phyloP scores from a whole-genome alignment of 2,888 invertebrate genomes.

The Tupiocoris notatus region DNA sequence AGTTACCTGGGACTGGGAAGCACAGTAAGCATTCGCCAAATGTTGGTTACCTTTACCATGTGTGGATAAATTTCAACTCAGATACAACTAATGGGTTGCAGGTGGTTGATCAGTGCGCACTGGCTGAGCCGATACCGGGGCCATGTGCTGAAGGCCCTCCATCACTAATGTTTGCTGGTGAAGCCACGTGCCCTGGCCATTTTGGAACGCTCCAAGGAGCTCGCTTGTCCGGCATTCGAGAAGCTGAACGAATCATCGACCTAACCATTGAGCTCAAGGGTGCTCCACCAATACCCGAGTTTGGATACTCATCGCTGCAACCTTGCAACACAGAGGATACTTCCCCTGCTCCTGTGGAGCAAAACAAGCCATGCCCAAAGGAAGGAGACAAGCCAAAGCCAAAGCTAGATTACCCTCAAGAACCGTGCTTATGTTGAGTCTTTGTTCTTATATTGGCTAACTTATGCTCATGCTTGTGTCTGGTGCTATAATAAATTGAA shows the following conservation, averaged over 20 bases:
- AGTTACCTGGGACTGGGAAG: constrained; percentile 38
- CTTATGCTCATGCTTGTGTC: too few relatives aligned
- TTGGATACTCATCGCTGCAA: constrained; percentile 3
- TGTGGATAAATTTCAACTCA: background rate
- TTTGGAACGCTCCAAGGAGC: constrained; percentile 80
- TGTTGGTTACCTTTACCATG: too few relatives aligned
- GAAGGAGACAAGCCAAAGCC: too few relatives aligned
- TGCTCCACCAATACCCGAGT: background rate
- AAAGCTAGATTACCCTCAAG: too few relatives aligned
- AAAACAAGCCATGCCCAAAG: too few relatives aligned
- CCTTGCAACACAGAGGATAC: background rate
- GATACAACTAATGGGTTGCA: background rate
- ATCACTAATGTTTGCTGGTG: constrained; percentile 73
- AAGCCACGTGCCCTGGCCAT: constrained; percentile 74
- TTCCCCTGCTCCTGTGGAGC: too few relatives aligned
- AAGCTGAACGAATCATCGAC: constrained; percentile 67
- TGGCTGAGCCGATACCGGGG: constrained; percentile 62
- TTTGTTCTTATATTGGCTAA: too few relatives aligned
- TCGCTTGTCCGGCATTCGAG: constrained; percentile 73
- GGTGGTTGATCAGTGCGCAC: constrained; percentile 68
- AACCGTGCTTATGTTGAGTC: too few relatives aligned
- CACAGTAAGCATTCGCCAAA: constrained; percentile 26
- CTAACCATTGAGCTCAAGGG: constrained; percentile 35
- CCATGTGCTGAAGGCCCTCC: constrained; percentile 40
- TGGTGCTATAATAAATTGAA: too few relatives aligned